Evolutionary conservation across 2,797 vertebrate genomes (phyloP).

Genomic region (Rhynchotus rufescens): DNA sequence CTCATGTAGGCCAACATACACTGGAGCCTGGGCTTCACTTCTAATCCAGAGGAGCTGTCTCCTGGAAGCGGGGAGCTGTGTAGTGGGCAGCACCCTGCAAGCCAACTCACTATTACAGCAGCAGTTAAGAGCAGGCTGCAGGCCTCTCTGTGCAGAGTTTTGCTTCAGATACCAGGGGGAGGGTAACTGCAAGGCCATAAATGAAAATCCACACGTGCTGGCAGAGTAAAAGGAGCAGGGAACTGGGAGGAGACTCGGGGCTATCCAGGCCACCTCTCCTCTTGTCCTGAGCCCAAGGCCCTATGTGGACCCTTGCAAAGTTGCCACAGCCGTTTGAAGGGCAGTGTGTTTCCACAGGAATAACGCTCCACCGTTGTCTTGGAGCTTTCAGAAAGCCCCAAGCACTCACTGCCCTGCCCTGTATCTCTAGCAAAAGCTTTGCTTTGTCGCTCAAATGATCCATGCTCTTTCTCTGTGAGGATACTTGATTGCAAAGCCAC

Average conservation of each 20-base stretch:
- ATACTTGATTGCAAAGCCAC: background rate
- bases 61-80: background rate
- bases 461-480: background rate
- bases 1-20: background rate
- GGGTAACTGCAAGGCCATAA: background rate
- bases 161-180: background rate
- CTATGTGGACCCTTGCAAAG: background rate
- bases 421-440: background rate
- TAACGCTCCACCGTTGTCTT: background rate
- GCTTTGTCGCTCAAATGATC: background rate
- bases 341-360: background rate
- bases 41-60: background rate
- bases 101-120: background rate
- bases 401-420: background rate
- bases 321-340: background rate
- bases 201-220: background rate
- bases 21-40: background rate
- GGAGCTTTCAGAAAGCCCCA: background rate
- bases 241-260: background rate
- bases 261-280: background rate
- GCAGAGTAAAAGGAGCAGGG: background rate
- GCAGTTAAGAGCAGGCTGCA: background rate
- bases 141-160: background rate
- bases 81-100: background rate
- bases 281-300: background rate